A percentile compares a stretch with the other conserved stretches of the same genome.
phyloP scores from a whole-genome alignment of 2,888 invertebrate genomes.

The Nephrotoma appendiculata region DNA sequence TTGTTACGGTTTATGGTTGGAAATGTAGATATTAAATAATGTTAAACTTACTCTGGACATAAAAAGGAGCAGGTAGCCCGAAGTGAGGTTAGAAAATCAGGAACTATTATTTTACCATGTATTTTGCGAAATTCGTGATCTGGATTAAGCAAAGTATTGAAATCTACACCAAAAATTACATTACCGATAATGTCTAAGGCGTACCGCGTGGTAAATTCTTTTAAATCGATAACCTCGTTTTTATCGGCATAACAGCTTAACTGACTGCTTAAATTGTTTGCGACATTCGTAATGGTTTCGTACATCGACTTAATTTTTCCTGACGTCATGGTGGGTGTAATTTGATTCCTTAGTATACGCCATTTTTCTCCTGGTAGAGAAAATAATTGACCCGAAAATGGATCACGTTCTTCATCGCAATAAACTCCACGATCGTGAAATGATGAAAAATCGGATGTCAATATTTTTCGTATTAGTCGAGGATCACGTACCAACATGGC shows the following conservation, averaged over 20 bases:
- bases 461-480: slow-evolving; percentile 41
- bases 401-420: slow-evolving; percentile 43
- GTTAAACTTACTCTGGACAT: slow-evolving; percentile 22
- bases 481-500: slow-evolving; percentile 46
- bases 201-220: slow-evolving; percentile 20
- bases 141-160: slow-evolving; percentile 28
- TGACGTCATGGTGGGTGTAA: slow-evolving; percentile 51
- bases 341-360: slow-evolving; percentile 44
- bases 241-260: slow-evolving; percentile 24
- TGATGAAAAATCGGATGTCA: slow-evolving; percentile 45
- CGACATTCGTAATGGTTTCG: slow-evolving; percentile 40
- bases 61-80: slow-evolving; percentile 17
- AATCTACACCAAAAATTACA: slow-evolving; percentile 33
- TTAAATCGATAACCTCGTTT: slow-evolving; percentile 34
- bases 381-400: slow-evolving; percentile 44
- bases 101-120: slow-evolving; percentile 12
- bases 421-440: slow-evolving; percentile 51
- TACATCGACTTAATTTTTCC: slow-evolving; percentile 53
- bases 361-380: slow-evolving; percentile 42
- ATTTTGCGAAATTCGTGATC: slow-evolving; percentile 25
- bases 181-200: slow-evolving; percentile 34
- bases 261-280: slow-evolving; percentile 35
- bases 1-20: neutral
- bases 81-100: slow-evolving; percentile 11
- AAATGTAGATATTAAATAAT: neutral